Conservation (phyloP, 2,888 invertebrate genomes). For the Mechanitis messenoides region DNA sequence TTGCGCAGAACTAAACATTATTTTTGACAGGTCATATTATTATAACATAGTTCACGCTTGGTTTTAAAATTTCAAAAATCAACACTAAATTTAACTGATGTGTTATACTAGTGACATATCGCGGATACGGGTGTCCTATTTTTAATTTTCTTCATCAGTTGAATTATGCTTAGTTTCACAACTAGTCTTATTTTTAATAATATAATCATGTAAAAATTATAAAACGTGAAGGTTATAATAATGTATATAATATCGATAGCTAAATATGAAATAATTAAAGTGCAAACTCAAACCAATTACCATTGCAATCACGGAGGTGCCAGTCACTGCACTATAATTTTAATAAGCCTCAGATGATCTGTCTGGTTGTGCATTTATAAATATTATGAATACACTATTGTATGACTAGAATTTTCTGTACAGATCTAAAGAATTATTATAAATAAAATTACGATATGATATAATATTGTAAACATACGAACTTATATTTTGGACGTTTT, state of each 20-base stretch:
- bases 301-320: constrained; percentile 17
- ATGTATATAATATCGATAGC: background rate
- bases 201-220: too few species aligned
- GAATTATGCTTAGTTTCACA: too few species aligned
- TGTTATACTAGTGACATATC: too few species aligned
- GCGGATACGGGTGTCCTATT: background rate
- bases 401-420: constrained; percentile 19
- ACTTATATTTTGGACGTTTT: background rate
- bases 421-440: constrained; percentile 24
- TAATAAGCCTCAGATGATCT: constrained; percentile 35
- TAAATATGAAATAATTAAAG: background rate
- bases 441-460: constrained; percentile 41
- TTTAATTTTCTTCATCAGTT: too few species aligned
- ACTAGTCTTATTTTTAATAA: too few species aligned
- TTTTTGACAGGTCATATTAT: constrained; percentile 22
- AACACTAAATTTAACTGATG: background rate
- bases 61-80: constrained; percentile 1
- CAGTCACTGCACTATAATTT: constrained; percentile 26
- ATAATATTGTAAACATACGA: constrained; percentile 33
- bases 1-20: constrained; percentile 42
- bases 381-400: constrained; percentile 30
- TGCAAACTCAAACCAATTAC: constrained; percentile 24
- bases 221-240: too few species aligned
- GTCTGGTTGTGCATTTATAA: constrained; percentile 26
- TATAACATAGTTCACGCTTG: constrained; percentile 7